Percentiles rank a stretch among this genome's conserved stretches.
These are phyloP conservation scores for Tinea trinotella DNA, from an alignment of 2,888 invertebrate genomes.

Conservation along the genomic window DNA sequence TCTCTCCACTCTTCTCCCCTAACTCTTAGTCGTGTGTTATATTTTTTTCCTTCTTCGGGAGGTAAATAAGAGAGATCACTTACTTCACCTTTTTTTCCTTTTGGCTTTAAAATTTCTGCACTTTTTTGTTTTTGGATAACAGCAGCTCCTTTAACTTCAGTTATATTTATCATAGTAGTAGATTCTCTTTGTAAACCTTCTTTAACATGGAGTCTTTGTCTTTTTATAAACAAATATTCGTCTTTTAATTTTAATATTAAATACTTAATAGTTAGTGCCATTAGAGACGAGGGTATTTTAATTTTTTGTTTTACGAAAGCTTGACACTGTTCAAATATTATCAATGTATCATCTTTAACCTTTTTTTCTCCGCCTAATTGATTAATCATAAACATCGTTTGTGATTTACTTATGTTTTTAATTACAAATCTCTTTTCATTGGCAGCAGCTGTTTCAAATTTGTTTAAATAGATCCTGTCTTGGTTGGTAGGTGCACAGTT, in stretches of 20 bases:
- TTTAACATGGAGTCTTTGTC: slow-evolving; percentile 47
- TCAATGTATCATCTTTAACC: slow-evolving; percentile 47
- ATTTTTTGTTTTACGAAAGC: slow-evolving; percentile 49
- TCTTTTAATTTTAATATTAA: slow-evolving; percentile 59
- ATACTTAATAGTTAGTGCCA: slow-evolving; percentile 55
- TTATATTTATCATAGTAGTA: slow-evolving; percentile 43
- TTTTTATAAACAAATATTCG: slow-evolving; percentile 51
- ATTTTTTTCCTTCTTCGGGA: slow-evolving; percentile 49
- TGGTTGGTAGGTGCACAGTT: slow-evolving; percentile 59
- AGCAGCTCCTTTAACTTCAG: slow-evolving; percentile 47
- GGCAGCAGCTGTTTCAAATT: slow-evolving; percentile 50
- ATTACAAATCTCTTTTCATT: slow-evolving; percentile 57
- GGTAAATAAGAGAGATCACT: no score
- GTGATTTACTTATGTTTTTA: slow-evolving; percentile 60
- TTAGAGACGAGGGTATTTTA: slow-evolving; percentile 51
- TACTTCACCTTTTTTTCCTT: slow-evolving; percentile 36
- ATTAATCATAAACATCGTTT: slow-evolving; percentile 63
- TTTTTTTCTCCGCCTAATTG: slow-evolving; percentile 60
- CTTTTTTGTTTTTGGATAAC: slow-evolving; percentile 32
- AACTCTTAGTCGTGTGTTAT: slow-evolving; percentile 57
- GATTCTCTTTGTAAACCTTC: slow-evolving; percentile 53
- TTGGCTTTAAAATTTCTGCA: slow-evolving; percentile 28
- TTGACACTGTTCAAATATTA: slow-evolving; percentile 59
- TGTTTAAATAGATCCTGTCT: slow-evolving; percentile 51
- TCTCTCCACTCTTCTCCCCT: slow-evolving; percentile 72